Evolutionary conservation across 2,888 invertebrate species (phyloP).

Genomic region (Eristalis arbustorum): DNA sequence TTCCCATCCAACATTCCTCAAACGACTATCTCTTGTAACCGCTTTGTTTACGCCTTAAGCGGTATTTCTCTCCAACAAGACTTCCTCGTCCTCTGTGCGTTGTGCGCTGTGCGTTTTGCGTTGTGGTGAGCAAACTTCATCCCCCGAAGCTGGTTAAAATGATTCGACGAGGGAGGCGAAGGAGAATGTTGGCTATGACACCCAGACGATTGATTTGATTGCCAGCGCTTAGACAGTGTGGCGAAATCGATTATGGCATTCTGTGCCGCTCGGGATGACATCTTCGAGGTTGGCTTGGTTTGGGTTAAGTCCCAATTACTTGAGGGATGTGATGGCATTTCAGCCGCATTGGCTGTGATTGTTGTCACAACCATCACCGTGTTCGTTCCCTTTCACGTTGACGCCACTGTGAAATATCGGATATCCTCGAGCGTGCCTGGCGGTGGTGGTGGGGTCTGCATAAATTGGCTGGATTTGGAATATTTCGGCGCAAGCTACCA

Average conservation of each 20-base stretch:
- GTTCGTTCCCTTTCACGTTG: not conserved
- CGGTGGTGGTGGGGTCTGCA: conserved; percentile 2
- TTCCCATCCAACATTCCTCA: conserved; percentile 30
- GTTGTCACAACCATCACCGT: not conserved
- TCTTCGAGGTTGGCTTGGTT: conserved; percentile 4
- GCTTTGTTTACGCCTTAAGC: conserved; percentile 20
- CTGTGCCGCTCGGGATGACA: conserved; percentile 23
- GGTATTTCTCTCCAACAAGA: conserved; percentile 8
- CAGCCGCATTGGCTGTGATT: not conserved
- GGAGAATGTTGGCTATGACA: not conserved
- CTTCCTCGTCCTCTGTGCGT: not conserved
- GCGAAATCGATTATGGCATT: conserved; percentile 43
- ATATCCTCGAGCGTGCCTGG: not conserved
- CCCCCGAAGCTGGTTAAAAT: not conserved
- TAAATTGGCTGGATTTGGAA: conserved; percentile 21
- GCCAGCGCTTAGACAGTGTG: conserved; percentile 14
- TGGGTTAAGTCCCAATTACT: conserved; percentile 56
- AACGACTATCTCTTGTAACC: conserved; percentile 32
- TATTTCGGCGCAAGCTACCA: not conserved
- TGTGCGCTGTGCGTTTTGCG: no score
- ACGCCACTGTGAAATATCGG: not conserved
- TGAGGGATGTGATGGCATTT: not conserved
- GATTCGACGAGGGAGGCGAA: no score
- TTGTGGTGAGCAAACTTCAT: not conserved
- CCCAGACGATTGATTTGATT: conserved; percentile 44